A percentile compares a stretch with the other conserved stretches of the same genome.
phyloP scores from a whole-genome alignment of 2,888 invertebrate genomes.

The Laothoe populi region DNA sequence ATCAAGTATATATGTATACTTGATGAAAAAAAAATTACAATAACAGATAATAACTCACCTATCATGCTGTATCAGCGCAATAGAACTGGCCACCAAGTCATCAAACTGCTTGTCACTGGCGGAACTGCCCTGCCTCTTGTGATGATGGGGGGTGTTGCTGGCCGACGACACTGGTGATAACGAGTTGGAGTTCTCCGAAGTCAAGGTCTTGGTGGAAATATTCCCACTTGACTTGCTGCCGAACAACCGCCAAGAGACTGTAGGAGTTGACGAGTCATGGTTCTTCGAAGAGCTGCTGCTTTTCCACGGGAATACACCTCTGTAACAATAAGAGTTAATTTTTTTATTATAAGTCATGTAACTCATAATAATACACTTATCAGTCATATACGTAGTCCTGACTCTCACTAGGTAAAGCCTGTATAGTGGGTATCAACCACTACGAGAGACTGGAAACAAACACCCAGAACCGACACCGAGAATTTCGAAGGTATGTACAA shows the following conservation, averaged over 20 bases:
- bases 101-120: constrained; percentile 83
- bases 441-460: too few species aligned
- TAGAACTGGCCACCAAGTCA: constrained; percentile 88
- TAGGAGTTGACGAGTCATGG: constrained; percentile 55
- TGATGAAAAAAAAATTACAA: too few species aligned
- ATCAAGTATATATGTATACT: too few species aligned
- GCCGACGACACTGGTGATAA: constrained; percentile 69
- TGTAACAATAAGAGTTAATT: constrained; percentile 62
- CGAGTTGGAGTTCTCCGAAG: constrained; percentile 62
- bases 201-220: constrained; percentile 59
- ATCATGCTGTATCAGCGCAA: constrained; percentile 89
- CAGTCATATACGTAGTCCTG: too few species aligned
- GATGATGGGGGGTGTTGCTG: constrained; percentile 73
- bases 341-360: background rate
- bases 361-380: too few species aligned
- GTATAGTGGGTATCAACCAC: too few species aligned
- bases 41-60: constrained; percentile 63
- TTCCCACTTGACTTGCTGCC: constrained; percentile 74
- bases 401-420: too few species aligned
- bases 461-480: too few species aligned
- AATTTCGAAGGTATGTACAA: too few species aligned
- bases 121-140: constrained; percentile 76
- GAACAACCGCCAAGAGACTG: constrained; percentile 69
- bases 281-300: constrained; percentile 66
- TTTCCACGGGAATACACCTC: constrained; percentile 84